Conservation (phyloP, 2,113 vertebrate species). For the Acinonyx jubatus region DNA sequence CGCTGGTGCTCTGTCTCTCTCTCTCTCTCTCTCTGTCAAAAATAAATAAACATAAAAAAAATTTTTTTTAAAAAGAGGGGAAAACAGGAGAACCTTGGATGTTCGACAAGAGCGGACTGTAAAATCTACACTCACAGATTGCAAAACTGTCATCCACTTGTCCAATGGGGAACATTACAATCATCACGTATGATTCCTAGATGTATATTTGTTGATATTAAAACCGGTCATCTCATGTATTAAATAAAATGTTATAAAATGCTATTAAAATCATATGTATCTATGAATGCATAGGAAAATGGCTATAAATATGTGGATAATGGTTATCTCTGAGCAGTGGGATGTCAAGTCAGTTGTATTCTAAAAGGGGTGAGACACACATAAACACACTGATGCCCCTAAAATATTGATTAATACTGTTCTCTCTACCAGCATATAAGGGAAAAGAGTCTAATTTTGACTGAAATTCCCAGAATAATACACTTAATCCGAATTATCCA, state of each 20-base stretch:
- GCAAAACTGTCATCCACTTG: background rate
- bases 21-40: too few relatives aligned
- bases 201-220: background rate
- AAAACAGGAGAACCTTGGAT: background rate
- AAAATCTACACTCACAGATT: background rate
- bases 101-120: background rate
- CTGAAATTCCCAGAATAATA: background rate
- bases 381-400: background rate
- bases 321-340: background rate
- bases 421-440: background rate
- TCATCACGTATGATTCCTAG: background rate
- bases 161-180: background rate
- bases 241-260: background rate
- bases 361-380: background rate
- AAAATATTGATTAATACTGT: background rate
- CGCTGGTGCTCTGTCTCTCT: too few relatives aligned
- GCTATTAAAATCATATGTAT: background rate
- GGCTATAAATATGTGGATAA: background rate
- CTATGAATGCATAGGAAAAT: background rate
- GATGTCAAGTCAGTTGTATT: background rate
- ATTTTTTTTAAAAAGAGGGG: too few relatives aligned
- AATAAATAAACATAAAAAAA: too few relatives aligned
- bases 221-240: background rate
- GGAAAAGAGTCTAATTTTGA: background rate
- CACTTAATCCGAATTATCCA: background rate